phyloP scores from a whole-genome alignment of 2,113 vertebrate genomes.

The Gambusia affinis region DNA sequence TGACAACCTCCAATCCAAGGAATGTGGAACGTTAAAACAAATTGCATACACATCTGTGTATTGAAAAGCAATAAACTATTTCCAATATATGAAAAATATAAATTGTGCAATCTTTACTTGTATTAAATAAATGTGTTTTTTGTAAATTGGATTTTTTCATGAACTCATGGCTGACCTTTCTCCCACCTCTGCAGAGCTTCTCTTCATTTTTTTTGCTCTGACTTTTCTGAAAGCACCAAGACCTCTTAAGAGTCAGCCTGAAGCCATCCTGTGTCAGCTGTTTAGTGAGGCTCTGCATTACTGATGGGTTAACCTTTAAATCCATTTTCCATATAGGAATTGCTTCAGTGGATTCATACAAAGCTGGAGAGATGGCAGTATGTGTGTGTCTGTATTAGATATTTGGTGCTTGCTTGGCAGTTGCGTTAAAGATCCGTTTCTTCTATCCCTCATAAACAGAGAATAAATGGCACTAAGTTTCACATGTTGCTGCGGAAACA shows the following conservation, averaged over 20 bases:
- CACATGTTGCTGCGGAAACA: background rate
- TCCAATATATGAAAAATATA: no score
- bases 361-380: constrained; percentile 9
- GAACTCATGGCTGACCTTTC: background rate
- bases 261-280: constrained; percentile 7
- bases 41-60: no score
- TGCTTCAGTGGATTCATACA: constrained; percentile 44
- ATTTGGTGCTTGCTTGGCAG: background rate
- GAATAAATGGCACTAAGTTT: background rate
- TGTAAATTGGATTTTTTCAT: no score
- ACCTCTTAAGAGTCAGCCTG: constrained; percentile 19
- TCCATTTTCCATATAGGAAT: constrained; percentile 29
- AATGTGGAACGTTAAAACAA: no score
- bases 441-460: background rate
- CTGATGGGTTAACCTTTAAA: constrained; percentile 29
- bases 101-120: no score
- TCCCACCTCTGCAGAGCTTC: background rate
- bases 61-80: no score
- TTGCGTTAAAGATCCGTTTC: background rate
- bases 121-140: no score
- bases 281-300: background rate
- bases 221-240: constrained; percentile 23
- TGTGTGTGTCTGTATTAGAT: constrained; percentile 6
- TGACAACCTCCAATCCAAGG: no score
- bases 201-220: background rate